Conservation (phyloP, 2,797 vertebrate species). For the Crenichthys baileyi region DNA sequence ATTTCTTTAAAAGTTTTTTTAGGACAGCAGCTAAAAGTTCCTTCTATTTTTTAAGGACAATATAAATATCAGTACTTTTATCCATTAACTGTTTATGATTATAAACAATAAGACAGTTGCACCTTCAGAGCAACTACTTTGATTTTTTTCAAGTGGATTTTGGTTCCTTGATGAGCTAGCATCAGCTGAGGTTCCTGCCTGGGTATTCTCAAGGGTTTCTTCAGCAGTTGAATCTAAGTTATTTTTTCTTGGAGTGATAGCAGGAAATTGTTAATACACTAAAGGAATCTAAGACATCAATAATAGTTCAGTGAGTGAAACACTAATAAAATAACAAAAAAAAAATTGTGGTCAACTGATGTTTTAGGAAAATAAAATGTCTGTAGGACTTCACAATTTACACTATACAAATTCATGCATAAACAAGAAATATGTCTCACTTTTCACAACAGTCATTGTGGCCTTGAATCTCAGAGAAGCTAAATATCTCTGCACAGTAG, state of each 20-base stretch:
- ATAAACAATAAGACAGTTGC: background rate
- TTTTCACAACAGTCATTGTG: conserved; percentile 8
- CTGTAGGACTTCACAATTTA: background rate
- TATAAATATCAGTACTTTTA: background rate
- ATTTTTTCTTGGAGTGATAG: conserved; percentile 1
- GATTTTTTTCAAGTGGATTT: background rate
- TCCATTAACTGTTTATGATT: background rate
- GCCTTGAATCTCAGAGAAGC: background rate
- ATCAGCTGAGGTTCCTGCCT: background rate
- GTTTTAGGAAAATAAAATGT: background rate
- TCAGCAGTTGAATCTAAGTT: background rate
- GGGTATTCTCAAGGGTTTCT: background rate
- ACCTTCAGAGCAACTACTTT: conserved; percentile 9
- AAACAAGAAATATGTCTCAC: conserved; percentile 1
- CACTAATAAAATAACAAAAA: background rate
- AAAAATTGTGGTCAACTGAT: background rate
- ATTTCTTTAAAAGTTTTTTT: background rate
- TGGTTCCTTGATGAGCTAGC: background rate
- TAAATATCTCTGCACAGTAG: conserved; percentile 4
- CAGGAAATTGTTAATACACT: background rate
- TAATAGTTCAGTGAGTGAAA: background rate
- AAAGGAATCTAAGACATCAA: background rate
- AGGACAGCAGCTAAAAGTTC: background rate
- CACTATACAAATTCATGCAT: background rate
- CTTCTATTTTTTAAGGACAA: background rate